Percentiles rank a stretch among this genome's conserved stretches.
These are phyloP conservation scores for Echinops telfairi DNA, from an alignment of 2,113 vertebrate species.

Conservation along the genomic window DNA sequence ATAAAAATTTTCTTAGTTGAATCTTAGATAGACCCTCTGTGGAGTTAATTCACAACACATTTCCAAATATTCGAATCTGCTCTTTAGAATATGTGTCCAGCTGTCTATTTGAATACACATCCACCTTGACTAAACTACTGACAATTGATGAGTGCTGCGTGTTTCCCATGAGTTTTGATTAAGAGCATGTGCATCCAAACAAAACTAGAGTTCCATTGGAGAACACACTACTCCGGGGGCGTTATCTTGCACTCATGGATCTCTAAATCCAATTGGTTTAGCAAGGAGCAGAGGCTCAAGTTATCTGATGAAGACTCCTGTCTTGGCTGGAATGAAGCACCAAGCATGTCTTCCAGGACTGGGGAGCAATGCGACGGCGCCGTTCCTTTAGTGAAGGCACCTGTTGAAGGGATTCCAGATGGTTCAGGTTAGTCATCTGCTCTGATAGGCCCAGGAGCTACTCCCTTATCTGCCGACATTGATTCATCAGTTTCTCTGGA, in stretches of 20 bases:
- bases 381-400: no score
- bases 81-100: neutral
- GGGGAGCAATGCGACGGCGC: neutral
- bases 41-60: conserved; percentile 40
- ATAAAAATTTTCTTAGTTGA: neutral
- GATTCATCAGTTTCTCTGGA: neutral
- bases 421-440: neutral
- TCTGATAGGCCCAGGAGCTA: neutral
- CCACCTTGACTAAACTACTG: neutral
- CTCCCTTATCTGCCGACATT: neutral
- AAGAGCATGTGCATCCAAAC: neutral
- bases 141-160: neutral
- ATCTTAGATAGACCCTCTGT: neutral
- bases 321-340: neutral
- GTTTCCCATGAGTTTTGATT: neutral
- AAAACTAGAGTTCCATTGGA: neutral
- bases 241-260: neutral
- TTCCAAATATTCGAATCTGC: neutral
- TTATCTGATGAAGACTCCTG: neutral
- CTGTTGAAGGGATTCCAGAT: neutral
- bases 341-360: neutral
- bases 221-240: neutral
- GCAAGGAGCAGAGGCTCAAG: conserved; percentile 3
- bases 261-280: neutral
- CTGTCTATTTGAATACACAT: conserved; percentile 22